Base-by-base conservation (phyloP, 2,888 invertebrate species). In the Eristalinus aeneus region DNA sequence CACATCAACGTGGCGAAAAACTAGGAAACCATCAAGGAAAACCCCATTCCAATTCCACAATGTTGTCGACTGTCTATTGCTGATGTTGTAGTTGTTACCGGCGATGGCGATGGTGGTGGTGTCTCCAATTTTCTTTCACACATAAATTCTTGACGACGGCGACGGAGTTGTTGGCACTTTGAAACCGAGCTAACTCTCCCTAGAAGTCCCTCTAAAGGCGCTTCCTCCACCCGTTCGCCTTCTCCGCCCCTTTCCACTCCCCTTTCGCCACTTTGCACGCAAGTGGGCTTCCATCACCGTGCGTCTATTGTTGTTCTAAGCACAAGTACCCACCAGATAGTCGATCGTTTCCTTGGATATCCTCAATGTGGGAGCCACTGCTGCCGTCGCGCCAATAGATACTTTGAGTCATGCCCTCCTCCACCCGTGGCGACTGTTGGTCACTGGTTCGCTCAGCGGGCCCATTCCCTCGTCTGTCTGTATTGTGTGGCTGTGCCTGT, bases 11-110 rank as follows among this genome's bases (percentile, higher is more conserved):
- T 73, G 72, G 81, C 85, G 85, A 85, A 81, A 85, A 85, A 81
- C 85, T 85, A 85, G 85, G 85, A 85, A 85, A 85, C 85, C 85
- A 85, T 81, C 85, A 85, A 85, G 85, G 85, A 85, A 85, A 85
- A 85, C 85, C 85, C 85, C 85, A 85, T 85, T 85, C 85, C 85
- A 85, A 85, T 85, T 85, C 72, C 72, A 81, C 58, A 58, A 39
- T 2, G 39, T 64, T 16, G 39, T 56, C 23, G 63, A 12, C n/a
- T 39, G 36, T 36, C 56, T 23, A 54, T 67, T 53, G 12, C 46
- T 32, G 74, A 69, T 22, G 53, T 20, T 12, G 72, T 61, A 16
- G 54, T 53, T 22, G 32, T 61, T 73, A 54, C 60, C 46, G 11
- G 39, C 84, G 71, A 67, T 76, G 67, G 53, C 76, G 75, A 76